Conservation (phyloP, 2,888 invertebrate species). For the Drosophila paranaensis region DNA sequence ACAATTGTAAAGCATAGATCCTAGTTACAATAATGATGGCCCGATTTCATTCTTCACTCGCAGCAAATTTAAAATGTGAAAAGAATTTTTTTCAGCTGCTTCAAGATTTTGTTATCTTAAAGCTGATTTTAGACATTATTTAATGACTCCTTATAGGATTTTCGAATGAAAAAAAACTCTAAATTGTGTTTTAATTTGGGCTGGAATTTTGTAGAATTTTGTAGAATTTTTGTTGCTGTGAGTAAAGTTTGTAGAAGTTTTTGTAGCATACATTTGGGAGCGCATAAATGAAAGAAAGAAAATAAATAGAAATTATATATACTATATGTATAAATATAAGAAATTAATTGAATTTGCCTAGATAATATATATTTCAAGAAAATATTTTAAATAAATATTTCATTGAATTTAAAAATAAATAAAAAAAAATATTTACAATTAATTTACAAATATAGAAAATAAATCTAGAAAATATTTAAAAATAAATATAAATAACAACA, state of each 20-base stretch:
- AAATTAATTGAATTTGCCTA: too few relatives aligned
- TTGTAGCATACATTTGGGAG: background rate
- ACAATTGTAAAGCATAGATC: constrained; percentile 2
- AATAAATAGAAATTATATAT: too few relatives aligned
- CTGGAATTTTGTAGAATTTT: too few relatives aligned
- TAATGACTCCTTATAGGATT: background rate
- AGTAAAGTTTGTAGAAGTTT: too few relatives aligned
- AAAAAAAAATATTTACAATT: too few relatives aligned
- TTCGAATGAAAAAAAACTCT: too few relatives aligned
- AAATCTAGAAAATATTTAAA: background rate
- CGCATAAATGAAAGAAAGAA: too few relatives aligned
- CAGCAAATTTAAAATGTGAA: background rate
- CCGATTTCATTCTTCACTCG: too few relatives aligned
- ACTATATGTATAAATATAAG: too few relatives aligned
- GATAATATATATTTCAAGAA: too few relatives aligned
- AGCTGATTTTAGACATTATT: background rate
- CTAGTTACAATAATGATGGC: background rate
- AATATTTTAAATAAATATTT: too few relatives aligned
- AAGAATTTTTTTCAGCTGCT: background rate
- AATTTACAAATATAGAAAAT: background rate
- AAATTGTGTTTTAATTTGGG: too few relatives aligned
- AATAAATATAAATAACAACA: background rate
- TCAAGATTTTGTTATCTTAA: background rate
- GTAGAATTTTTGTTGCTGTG: background rate
- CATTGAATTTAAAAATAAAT: background rate